Percentiles rank a stretch among this genome's conserved stretches.
Conservation (phyloP, 1,140 invertebrate genomes). For the Pogonognathellus flavescens region DNA sequence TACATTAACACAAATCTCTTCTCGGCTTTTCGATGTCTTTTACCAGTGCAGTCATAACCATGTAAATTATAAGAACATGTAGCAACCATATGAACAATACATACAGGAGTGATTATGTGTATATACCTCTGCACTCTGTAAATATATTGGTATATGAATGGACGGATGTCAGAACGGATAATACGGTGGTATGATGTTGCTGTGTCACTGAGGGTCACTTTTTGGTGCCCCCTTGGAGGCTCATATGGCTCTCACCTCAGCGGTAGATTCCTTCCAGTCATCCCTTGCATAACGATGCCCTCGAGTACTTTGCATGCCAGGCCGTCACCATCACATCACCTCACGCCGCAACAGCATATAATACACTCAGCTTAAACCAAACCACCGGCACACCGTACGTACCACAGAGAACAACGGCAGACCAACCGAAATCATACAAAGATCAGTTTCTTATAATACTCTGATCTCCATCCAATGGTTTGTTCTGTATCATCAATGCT, state of each 20-base stretch:
- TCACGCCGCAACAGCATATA: conserved; percentile 24
- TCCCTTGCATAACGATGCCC: conserved; percentile 59
- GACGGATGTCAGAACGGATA: neutral
- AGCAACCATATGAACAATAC: no score
- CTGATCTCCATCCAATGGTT: no score
- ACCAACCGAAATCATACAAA: neutral
- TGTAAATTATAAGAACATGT: no score
- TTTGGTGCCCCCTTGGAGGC: conserved; percentile 57
- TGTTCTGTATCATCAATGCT: no score
- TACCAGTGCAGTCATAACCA: no score
- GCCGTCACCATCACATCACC: conserved; percentile 43
- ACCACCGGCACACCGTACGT: conserved; percentile 1
- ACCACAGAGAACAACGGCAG: neutral
- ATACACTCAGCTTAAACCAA: neutral
- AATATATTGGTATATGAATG: neutral
- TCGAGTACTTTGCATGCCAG: conserved; percentile 45
- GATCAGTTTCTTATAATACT: neutral
- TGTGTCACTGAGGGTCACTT: conserved; percentile 63
- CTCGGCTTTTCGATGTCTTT: no score
- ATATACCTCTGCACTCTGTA: no score
- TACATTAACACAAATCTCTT: neutral
- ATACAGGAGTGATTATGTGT: no score
- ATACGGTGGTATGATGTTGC: conserved; percentile 50
- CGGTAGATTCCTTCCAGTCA: conserved; percentile 63
- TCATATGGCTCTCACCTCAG: conserved; percentile 62